Percentiles rank a stretch among this genome's conserved stretches.
Conservation (phyloP, 1,140 invertebrate species). For the Drosophila trapezifrons region DNA sequence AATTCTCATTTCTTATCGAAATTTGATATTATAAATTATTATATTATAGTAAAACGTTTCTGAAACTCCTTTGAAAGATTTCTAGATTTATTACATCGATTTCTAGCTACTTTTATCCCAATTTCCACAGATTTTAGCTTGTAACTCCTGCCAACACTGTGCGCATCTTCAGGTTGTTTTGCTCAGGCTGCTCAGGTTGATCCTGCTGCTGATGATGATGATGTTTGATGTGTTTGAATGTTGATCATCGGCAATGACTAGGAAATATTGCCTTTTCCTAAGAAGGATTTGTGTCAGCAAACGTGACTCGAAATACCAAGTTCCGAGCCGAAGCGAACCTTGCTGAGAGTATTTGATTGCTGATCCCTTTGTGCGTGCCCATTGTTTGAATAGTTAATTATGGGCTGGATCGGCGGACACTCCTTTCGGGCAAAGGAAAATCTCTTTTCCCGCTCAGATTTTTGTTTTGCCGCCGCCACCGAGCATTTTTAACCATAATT, state of each 20-base stretch:
- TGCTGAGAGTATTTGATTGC: conserved; percentile 58
- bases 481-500: conserved; percentile 75
- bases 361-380: conserved; percentile 76
- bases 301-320: conserved; percentile 78
- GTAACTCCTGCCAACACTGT: not conserved
- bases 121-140: not conserved
- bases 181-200: conserved; percentile 33
- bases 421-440: conserved; percentile 53
- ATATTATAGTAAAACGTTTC: too few relatives aligned
- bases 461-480: conserved; percentile 48
- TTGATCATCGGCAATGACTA: conserved; percentile 73
- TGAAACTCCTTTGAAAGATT: too few relatives aligned
- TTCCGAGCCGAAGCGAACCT: conserved; percentile 16
- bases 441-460: conserved; percentile 39
- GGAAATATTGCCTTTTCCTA: conserved; percentile 78
- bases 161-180: conserved; percentile 34
- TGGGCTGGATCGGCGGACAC: conserved; percentile 79
- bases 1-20: too few relatives aligned
- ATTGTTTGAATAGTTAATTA: conserved; percentile 83
- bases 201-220: conserved; percentile 54
- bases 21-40: too few relatives aligned
- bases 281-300: conserved; percentile 82
- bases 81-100: too few relatives aligned
- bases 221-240: conserved; percentile 48
- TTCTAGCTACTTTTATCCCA: not conserved